Evolutionary conservation across 1,140 invertebrate genomes (phyloP).

Genomic region (Lepidurus packardi): DNA sequence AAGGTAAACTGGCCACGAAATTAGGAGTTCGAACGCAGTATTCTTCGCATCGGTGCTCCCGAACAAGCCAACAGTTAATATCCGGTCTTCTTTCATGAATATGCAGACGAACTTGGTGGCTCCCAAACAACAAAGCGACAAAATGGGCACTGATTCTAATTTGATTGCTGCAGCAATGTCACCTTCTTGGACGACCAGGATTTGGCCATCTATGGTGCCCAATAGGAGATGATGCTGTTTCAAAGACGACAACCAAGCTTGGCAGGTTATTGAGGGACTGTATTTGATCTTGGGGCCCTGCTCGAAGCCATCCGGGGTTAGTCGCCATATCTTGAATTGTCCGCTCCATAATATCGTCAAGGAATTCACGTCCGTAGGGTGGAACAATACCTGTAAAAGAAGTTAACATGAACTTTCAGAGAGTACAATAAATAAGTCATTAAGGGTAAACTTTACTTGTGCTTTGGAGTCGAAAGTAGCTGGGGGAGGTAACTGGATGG

Average conservation of each 20-base stretch:
- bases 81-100: neutral
- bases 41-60: neutral
- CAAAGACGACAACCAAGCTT: constrained; percentile 31
- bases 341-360: constrained; percentile 28
- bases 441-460: constrained; percentile 23
- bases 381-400: constrained; percentile 20
- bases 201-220: constrained; percentile 26
- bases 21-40: neutral
- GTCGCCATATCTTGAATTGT: constrained; percentile 26
- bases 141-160: neutral
- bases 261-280: constrained; percentile 23
- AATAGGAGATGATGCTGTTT: constrained; percentile 12
- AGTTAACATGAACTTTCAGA: neutral
- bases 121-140: neutral
- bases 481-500: constrained; percentile 15
- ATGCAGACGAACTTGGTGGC: neutral
- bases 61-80: neutral
- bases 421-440: neutral
- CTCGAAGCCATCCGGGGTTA: constrained; percentile 32
- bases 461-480: neutral
- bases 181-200: constrained; percentile 25
- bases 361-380: constrained; percentile 27
- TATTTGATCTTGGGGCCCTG: constrained; percentile 25
- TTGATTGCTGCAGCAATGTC: constrained; percentile 28
- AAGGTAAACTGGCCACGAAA: neutral